Conservation (phyloP, 1,140 invertebrate genomes). For the Meteorus sp. region DNA sequence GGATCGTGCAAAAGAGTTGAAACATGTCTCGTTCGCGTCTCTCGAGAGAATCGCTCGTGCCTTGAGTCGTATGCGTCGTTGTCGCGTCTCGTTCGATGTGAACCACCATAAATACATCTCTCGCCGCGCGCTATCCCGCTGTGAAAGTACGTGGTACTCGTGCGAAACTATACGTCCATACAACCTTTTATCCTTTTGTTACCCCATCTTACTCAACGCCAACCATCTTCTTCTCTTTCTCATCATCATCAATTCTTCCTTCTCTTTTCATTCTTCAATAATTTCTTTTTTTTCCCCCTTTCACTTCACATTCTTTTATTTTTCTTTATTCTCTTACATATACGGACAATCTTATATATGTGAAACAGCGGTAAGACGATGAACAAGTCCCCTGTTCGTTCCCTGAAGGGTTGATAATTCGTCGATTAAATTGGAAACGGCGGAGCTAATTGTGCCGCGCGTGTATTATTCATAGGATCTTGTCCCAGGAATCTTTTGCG, state of each 20-base stretch:
- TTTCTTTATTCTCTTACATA: neutral
- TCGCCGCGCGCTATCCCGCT: constrained; percentile 7
- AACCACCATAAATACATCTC: constrained; percentile 13
- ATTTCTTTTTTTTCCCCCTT: neutral
- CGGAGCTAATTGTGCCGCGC: constrained; percentile 53
- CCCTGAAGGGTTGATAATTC: constrained; percentile 57
- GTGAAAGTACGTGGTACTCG: constrained; percentile 13
- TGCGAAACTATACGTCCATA: constrained; percentile 9
- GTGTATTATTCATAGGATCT: constrained; percentile 54
- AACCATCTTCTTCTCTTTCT: too few species aligned
- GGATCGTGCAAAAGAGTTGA: too few species aligned
- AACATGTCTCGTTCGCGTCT: too few species aligned
- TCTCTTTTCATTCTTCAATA: too few species aligned
- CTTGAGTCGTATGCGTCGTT: too few species aligned
- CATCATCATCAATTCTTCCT: neutral
- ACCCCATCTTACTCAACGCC: too few species aligned
- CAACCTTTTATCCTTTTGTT: too few species aligned
- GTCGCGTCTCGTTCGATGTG: too few species aligned
- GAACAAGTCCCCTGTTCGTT: constrained; percentile 31
- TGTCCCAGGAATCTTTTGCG: constrained; percentile 23
- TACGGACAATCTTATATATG: constrained; percentile 10
- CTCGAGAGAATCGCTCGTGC: too few species aligned
- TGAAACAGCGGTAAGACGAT: neutral
- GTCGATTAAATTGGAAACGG: constrained; percentile 58
- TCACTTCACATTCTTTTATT: neutral